Evolutionary conservation across 2,888 invertebrate species (phyloP), one percentile per base, ranked within the genome.

Genomic region (Margaritifera margaritifera): DNA sequence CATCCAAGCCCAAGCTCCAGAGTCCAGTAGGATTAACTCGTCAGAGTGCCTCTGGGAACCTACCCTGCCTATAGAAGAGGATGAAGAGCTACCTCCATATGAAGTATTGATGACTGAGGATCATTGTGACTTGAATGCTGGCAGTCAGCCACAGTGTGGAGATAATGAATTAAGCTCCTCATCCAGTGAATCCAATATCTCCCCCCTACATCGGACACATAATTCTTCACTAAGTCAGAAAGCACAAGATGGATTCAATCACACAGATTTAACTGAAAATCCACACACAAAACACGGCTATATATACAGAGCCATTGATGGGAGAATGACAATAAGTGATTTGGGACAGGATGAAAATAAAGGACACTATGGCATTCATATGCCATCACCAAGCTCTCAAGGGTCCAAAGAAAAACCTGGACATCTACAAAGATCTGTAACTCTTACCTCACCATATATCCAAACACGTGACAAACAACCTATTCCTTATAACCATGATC

Each of bases 81-180:
- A 84, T 71, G 86, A 86, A 50, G 81, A 82, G 53, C 68, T 84
- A n/a, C 85, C 86, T 19, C 83, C 86, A 2, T 86, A 86, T 72
- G 82, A 82, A 66, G 77, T 71, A 57, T 70, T 72, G 51, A 69
- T 60, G 20, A 50, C 15, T 15, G 31, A 42, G n/a, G 42, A 59
- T 22, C 52, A 53, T 52, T 63, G 60, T 25, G 59, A 53, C 51
- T 59, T 54, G 11, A 0, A 42, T 42, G 42, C 42, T 42, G 42
- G 15, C 42, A 42, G 42, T 42, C 42, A 42, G 42, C 15, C 42
- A 4, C 42, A 42, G 2, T 2, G 42, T 42, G 42, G 15, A 42
- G 42, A 42, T 42, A 2, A 42, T 42, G 42, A 42, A 42, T 42
- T 42, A 42, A 42, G 42, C 42, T 42, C 42, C 11, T 42, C 42